Percentiles rank a stretch among this genome's conserved stretches.
Conservation (phyloP, 1,140 invertebrate genomes). For the Saccostrea glomerata region DNA sequence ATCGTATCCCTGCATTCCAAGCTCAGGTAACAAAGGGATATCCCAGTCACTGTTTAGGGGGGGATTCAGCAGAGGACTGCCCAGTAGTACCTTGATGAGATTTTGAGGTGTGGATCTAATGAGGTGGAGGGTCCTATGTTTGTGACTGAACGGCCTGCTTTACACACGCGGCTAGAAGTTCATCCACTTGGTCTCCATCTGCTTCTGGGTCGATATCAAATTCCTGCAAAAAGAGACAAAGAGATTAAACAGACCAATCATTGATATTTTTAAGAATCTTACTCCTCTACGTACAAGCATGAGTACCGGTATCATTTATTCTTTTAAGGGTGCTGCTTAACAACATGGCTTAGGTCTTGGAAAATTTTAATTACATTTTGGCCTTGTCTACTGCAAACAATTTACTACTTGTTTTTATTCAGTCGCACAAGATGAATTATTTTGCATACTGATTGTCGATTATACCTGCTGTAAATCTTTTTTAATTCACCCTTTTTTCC, state of each 20-base stretch:
- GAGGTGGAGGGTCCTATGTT: neutral
- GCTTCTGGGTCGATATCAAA: conserved; percentile 78
- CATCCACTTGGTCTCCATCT: conserved; percentile 77
- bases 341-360: neutral
- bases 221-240: conserved; percentile 69
- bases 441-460: neutral
- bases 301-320: too few relatives aligned
- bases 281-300: too few relatives aligned
- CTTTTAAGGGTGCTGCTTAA: too few relatives aligned
- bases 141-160: conserved; percentile 72
- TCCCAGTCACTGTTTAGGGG: neutral
- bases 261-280: too few relatives aligned
- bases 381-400: neutral
- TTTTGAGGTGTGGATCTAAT: neutral
- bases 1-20: neutral
- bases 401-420: neutral
- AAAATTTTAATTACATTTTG: neutral
- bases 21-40: neutral
- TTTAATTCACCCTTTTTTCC: neutral
- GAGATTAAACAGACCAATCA: too few relatives aligned
- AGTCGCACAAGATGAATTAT: too few relatives aligned
- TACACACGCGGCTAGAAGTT: conserved; percentile 76
- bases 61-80: neutral
- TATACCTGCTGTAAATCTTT: neutral
- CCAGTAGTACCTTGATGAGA: neutral